Evolutionary conservation across 2,888 invertebrate genomes (phyloP).

Genomic region (Augiades crinisus): DNA sequence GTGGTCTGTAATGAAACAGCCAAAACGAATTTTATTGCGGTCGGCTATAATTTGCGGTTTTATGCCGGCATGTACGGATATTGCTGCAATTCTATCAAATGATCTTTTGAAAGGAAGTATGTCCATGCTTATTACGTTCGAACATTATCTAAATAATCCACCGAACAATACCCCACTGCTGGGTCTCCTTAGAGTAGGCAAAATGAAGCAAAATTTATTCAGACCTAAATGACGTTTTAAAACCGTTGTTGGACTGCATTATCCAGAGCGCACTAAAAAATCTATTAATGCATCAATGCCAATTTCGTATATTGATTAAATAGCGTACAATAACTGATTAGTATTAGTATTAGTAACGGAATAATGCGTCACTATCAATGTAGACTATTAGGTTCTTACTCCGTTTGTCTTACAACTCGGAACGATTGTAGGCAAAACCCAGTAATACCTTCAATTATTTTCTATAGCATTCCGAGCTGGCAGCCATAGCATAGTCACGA

Average conservation of each 20-base stretch:
- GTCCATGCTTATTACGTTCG: background rate
- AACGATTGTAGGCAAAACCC: background rate
- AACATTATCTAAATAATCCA: background rate
- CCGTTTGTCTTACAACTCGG: too few relatives aligned
- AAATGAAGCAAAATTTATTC: too few relatives aligned
- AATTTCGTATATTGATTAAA: too few relatives aligned
- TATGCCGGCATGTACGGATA: slow-evolving; percentile 27
- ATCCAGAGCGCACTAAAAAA: too few relatives aligned
- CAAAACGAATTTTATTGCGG: slow-evolving; percentile 59
- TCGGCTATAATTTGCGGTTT: slow-evolving; percentile 61
- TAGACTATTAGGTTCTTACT: too few relatives aligned
- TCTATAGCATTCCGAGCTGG: slow-evolving; percentile 27
- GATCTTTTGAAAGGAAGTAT: slow-evolving; percentile 9
- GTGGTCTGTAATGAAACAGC: slow-evolving; percentile 65
- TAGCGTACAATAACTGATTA: too few relatives aligned
- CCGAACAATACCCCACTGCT: background rate
- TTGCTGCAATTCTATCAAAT: slow-evolving; percentile 29
- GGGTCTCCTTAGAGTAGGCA: too few relatives aligned
- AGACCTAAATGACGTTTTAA: too few relatives aligned
- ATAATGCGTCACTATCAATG: too few relatives aligned
- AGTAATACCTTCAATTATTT: background rate
- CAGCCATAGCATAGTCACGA: slow-evolving; percentile 35
- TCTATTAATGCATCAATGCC: too few relatives aligned
- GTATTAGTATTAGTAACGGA: too few relatives aligned
- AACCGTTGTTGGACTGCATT: too few relatives aligned